Percentiles rank a stretch among this genome's conserved stretches.
Evolutionary conservation across 1,140 invertebrate genomes (phyloP).

Genomic region (Cylas formicarius): DNA sequence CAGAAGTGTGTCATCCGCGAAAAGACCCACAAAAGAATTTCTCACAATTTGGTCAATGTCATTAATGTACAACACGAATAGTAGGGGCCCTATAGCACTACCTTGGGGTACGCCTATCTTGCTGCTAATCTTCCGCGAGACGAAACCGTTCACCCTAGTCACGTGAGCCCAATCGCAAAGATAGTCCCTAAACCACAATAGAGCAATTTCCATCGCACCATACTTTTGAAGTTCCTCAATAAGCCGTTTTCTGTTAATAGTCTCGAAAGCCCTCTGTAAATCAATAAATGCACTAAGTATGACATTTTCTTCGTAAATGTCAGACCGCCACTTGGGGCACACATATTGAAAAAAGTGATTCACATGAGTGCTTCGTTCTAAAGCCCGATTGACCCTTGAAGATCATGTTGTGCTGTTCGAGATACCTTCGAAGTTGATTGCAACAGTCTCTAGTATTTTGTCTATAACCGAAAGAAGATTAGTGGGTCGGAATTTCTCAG

Average conservation of each 20-base stretch:
- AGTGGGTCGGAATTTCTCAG: constrained; percentile 9
- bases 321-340: neutral
- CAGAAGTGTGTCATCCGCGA: constrained; percentile 7
- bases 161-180: neutral
- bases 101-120: constrained; percentile 5
- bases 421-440: constrained; percentile 1
- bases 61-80: constrained; percentile 8
- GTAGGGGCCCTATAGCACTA: constrained; percentile 2
- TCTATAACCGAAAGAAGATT: constrained; percentile 10
- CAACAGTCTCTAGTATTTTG: constrained; percentile 15
- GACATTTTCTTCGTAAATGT: constrained; percentile 4
- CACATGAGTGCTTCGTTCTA: constrained; percentile 12
- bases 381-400: constrained; percentile 12
- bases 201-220: neutral
- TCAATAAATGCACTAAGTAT: constrained; percentile 2
- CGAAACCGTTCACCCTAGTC: neutral
- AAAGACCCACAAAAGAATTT: neutral
- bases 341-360: constrained; percentile 8
- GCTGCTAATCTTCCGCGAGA: neutral
- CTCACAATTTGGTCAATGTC: neutral
- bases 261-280: constrained; percentile 9
- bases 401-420: constrained; percentile 9
- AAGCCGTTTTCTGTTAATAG: constrained; percentile 5
- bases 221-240: constrained; percentile 1
- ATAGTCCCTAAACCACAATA: constrained; percentile 4